A percentile compares a stretch with the other conserved stretches of the same genome.
phyloP scores from a whole-genome alignment of 1,140 invertebrate genomes.

The Trypoxylus dichotomus region DNA sequence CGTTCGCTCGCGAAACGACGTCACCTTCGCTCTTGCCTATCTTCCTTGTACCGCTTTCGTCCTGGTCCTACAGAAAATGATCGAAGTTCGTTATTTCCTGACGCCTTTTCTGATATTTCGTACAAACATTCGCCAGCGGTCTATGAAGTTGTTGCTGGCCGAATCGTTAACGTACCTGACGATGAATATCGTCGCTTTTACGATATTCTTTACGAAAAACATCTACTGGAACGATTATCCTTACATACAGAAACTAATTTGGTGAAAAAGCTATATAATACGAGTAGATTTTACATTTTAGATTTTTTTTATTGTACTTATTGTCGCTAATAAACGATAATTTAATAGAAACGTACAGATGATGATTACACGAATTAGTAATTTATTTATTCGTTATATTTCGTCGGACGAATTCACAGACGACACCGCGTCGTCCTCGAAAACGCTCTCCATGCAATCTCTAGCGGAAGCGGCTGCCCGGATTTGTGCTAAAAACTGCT shows the following conservation, averaged over 20 bases:
- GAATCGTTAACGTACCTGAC: constrained; percentile 73
- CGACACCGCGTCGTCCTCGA: neutral
- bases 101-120: constrained; percentile 87
- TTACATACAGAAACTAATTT: constrained; percentile 86
- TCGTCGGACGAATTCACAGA: neutral
- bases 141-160: constrained; percentile 56
- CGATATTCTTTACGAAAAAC: constrained; percentile 80
- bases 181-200: constrained; percentile 78
- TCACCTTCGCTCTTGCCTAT: constrained; percentile 69
- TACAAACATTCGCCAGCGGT: constrained; percentile 64
- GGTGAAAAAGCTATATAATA: constrained; percentile 61
- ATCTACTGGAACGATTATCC: constrained; percentile 81
- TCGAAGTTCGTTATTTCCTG: constrained; percentile 95
- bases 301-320: no score
- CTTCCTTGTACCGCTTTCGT: constrained; percentile 62
- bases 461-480: neutral
- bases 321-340: no score
- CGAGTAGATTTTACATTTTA: no score
- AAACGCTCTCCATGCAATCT: neutral
- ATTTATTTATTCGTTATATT: neutral
- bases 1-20: constrained; percentile 60
- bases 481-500: neutral
- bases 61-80: constrained; percentile 79
- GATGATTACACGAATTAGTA: no score
- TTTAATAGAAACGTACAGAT: no score